Percentiles rank a stretch among this genome's conserved stretches.
Conservation (phyloP, 2,888 invertebrate species). For the Mythimna ferrago region DNA sequence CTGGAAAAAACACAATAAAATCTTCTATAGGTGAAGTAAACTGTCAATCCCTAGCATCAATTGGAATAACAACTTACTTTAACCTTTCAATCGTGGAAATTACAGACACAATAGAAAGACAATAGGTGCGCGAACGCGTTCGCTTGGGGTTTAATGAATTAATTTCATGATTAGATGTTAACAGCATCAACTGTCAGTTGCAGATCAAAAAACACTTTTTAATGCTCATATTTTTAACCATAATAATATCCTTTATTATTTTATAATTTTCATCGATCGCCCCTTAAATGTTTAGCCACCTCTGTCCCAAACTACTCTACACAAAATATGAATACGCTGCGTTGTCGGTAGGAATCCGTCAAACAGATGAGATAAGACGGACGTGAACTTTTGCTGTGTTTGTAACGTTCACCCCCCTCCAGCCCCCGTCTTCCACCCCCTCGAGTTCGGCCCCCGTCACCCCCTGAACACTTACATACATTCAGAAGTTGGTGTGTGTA, state of each 20-base stretch:
- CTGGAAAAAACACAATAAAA: no score
- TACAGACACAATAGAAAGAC: no score
- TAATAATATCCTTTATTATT: no score
- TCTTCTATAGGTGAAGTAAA: no score
- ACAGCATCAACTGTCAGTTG: no score
- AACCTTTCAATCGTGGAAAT: no score
- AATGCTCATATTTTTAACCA: neutral
- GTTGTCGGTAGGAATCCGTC: conserved; percentile 88
- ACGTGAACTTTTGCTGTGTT: conserved; percentile 88
- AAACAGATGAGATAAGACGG: conserved; percentile 88
- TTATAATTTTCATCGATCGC: neutral
- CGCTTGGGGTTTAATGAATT: no score
- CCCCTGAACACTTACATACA: conserved; percentile 68
- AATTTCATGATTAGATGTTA: no score
- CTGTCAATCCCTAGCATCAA: no score
- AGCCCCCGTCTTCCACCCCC: conserved; percentile 48
- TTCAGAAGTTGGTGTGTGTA: conserved; percentile 64
- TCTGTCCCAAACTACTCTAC: conserved; percentile 76
- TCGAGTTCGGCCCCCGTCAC: conserved; percentile 34
- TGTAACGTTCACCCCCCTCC: conserved; percentile 66
- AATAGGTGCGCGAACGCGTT: no score
- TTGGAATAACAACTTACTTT: no score
- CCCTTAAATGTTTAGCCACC: conserved; percentile 21
- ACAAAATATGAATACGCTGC: conserved; percentile 87
- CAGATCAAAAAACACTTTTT: no score